Evolutionary conservation across 1,140 invertebrate species (phyloP).

Genomic region (Brachionus angularis): DNA sequence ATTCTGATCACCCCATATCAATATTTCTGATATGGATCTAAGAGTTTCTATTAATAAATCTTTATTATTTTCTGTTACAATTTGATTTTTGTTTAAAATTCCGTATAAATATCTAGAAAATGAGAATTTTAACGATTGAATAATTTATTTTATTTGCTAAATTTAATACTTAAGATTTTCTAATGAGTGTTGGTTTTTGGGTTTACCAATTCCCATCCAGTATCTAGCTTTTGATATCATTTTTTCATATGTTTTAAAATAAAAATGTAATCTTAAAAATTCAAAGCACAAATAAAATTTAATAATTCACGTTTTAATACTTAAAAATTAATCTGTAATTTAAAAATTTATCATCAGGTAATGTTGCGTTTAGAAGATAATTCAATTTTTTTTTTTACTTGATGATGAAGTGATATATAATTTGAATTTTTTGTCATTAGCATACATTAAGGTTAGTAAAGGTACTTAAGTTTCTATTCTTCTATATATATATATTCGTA

Average conservation of each 20-base stretch:
- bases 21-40: conserved; percentile 92
- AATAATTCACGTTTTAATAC: too few relatives aligned
- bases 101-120: conserved; percentile 26
- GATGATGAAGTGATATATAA: too few relatives aligned
- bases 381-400: too few relatives aligned
- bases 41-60: conserved; percentile 92
- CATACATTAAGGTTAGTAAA: too few relatives aligned
- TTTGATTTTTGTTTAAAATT: conserved; percentile 90
- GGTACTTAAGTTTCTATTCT: too few relatives aligned
- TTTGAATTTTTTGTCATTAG: too few relatives aligned
- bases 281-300: too few relatives aligned
- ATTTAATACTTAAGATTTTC: conserved; percentile 79
- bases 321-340: too few relatives aligned
- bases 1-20: conserved; percentile 99
- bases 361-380: too few relatives aligned
- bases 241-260: neutral
- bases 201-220: conserved; percentile 60
- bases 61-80: conserved; percentile 87
- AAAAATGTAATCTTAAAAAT: neutral
- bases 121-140: neutral
- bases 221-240: conserved; percentile 40
- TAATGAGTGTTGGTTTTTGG: conserved; percentile 89
- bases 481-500: too few relatives aligned
- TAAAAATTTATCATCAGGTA: too few relatives aligned
- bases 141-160: neutral